A percentile compares a stretch with the other conserved stretches of the same genome.
Evolutionary conservation across 2,797 vertebrate genomes (phyloP).

Genomic region (Balearica regulorum): DNA sequence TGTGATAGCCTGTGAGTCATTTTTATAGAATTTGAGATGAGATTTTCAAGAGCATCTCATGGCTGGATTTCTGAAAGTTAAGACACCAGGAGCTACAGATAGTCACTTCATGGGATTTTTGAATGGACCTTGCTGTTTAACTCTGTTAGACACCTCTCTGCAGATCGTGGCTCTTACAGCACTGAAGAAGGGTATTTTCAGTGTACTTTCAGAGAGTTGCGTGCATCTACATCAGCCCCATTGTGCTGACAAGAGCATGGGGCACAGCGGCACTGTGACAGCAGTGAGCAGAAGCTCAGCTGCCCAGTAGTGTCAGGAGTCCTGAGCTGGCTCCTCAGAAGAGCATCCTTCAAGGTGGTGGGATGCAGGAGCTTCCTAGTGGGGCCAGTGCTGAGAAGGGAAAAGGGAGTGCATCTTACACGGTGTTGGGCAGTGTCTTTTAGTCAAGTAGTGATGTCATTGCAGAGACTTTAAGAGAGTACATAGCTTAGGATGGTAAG

Average conservation of each 20-base stretch:
- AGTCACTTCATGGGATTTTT: not conserved
- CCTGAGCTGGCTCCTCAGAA: not conserved
- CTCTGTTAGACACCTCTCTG: not conserved
- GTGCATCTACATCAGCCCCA: not conserved
- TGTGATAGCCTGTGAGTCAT: not conserved
- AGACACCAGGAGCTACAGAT: not conserved
- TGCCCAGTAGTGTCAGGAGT: not conserved
- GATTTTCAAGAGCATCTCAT: not conserved
- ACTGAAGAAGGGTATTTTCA: not conserved
- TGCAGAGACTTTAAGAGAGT: not conserved
- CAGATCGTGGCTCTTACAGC: not conserved
- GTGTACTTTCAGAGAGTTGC: not conserved
- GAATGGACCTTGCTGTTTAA: not conserved
- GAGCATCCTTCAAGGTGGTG: not conserved
- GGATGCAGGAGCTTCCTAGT: not conserved
- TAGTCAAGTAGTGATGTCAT: not conserved
- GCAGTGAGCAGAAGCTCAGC: not conserved
- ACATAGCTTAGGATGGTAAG: not conserved
- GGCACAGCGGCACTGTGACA: not conserved
- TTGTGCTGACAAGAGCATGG: rapidly evolving
- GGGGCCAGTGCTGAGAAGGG: not conserved
- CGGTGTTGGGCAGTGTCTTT: not conserved
- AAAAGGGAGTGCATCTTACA: rapidly evolving
- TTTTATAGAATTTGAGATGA: not conserved
- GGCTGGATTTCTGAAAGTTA: not conserved